phyloP scores from a whole-genome alignment of 2,888 invertebrate genomes.

The Heliconius ethilla region DNA sequence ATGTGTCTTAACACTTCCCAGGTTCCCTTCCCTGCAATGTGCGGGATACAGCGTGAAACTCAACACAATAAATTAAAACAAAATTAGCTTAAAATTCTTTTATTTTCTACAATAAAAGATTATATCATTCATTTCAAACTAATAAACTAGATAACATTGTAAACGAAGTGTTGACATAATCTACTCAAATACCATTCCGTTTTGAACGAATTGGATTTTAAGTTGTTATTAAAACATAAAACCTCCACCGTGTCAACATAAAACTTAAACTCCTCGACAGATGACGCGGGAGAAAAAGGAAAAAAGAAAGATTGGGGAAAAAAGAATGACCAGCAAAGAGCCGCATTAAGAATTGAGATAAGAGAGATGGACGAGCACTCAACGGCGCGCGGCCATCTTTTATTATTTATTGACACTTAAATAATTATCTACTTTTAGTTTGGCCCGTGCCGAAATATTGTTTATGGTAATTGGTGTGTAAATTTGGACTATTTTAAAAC shows the following conservation, averaged over 20 bases:
- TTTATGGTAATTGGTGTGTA: constrained; percentile 35
- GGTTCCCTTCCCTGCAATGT: too few relatives aligned
- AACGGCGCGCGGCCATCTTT: constrained; percentile 72
- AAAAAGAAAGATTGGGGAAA: constrained; percentile 57
- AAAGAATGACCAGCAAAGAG: constrained; percentile 78
- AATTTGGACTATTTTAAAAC: neutral
- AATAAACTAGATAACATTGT: constrained; percentile 65
- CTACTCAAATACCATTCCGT: constrained; percentile 67
- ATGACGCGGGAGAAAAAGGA: constrained; percentile 70
- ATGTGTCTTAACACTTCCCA: too few relatives aligned
- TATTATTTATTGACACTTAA: constrained; percentile 83
- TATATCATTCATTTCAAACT: constrained; percentile 38
- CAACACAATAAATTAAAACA: too few relatives aligned
- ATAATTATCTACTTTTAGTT: constrained; percentile 72
- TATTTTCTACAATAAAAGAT: constrained; percentile 6
- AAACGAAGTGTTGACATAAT: constrained; percentile 54
- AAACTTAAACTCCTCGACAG: constrained; percentile 73
- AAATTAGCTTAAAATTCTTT: neutral
- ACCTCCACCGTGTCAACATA: constrained; percentile 79
- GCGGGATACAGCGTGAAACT: too few relatives aligned
- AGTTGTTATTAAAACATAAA: constrained; percentile 80
- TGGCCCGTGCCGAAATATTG: constrained; percentile 74
- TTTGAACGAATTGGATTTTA: constrained; percentile 55
- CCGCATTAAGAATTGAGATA: constrained; percentile 82
- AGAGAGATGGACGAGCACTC: constrained; percentile 81